Conservation (phyloP, 1,140 invertebrate species). For the Drosophila sturtevanti region DNA sequence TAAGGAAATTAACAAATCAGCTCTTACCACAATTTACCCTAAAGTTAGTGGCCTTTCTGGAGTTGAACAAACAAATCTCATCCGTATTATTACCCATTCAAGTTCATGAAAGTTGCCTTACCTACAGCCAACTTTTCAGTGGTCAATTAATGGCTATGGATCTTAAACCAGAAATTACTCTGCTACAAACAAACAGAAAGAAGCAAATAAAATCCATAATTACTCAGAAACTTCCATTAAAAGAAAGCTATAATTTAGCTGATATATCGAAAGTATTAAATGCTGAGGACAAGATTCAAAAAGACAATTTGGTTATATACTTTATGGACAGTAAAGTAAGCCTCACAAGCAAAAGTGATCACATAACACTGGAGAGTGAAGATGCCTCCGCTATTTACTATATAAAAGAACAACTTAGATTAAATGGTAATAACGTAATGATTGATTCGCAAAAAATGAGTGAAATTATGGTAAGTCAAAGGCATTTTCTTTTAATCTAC, state of each 20-base stretch:
- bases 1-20: slow-evolving; percentile 30
- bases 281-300: not conserved
- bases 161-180: not conserved
- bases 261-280: slow-evolving; percentile 37
- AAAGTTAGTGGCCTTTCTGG: slow-evolving; percentile 46
- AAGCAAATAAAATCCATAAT: not conserved
- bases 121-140: slow-evolving; percentile 46
- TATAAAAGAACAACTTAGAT: slow-evolving; percentile 49
- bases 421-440: slow-evolving; percentile 14
- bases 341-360: not conserved
- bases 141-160: not conserved
- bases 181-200: not conserved
- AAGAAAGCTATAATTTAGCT: not conserved
- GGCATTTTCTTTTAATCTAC: not conserved
- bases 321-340: slow-evolving; percentile 44
- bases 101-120: slow-evolving; percentile 19
- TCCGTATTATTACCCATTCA: slow-evolving; percentile 50
- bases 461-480: slow-evolving; percentile 37
- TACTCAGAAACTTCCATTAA: slow-evolving; percentile 26
- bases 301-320: slow-evolving; percentile 30
- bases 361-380: slow-evolving; percentile 33
- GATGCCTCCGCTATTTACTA: slow-evolving; percentile 56
- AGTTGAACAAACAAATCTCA: slow-evolving; percentile 35
- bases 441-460: not conserved
- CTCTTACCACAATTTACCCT: slow-evolving; percentile 43